A percentile compares a stretch with the other conserved stretches of the same genome.
phyloP scores from a whole-genome alignment of 2,797 vertebrate species.

The Intellagama lesueurii region DNA sequence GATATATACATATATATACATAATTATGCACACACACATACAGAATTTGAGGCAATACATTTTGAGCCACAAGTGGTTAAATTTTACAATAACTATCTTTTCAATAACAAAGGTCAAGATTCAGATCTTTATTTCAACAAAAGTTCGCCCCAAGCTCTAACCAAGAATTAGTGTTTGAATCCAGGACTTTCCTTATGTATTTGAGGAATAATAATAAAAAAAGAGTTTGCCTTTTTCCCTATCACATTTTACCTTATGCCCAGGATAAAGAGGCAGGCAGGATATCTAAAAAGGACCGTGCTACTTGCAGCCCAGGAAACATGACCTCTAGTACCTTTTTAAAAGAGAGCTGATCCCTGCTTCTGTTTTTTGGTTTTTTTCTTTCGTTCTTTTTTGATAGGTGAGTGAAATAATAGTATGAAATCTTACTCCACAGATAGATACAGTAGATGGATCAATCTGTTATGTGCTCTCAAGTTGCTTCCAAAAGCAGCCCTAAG shows the following conservation, averaged over 20 bases:
- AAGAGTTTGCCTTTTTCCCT: not conserved
- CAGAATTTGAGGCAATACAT: too few species aligned
- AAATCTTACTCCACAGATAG: too few species aligned
- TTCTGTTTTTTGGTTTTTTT: not conserved
- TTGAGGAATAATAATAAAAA: not conserved
- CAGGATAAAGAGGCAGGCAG: too few species aligned
- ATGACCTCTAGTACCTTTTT: not conserved
- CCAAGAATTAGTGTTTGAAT: not conserved
- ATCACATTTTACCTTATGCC: not conserved
- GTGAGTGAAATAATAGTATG: not conserved
- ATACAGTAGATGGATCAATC: too few species aligned
- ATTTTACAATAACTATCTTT: not conserved
- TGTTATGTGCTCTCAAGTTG: too few species aligned
- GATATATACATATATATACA: too few species aligned
- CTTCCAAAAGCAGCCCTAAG: too few species aligned
- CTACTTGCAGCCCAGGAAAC: not conserved
- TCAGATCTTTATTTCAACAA: not conserved
- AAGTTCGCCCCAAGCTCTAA: not conserved
- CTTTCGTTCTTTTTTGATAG: conserved; percentile 1
- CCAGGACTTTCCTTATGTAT: not conserved
- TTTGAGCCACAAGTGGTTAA: not conserved
- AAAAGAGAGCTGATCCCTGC: not conserved
- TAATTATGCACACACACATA: too few species aligned
- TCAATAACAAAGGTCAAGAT: too few species aligned
- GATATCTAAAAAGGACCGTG: not conserved